Evolutionary conservation across 1,140 invertebrate species (phyloP), one percentile per base, ranked within the genome.

Genomic region (Lasioglossum albipes): DNA sequence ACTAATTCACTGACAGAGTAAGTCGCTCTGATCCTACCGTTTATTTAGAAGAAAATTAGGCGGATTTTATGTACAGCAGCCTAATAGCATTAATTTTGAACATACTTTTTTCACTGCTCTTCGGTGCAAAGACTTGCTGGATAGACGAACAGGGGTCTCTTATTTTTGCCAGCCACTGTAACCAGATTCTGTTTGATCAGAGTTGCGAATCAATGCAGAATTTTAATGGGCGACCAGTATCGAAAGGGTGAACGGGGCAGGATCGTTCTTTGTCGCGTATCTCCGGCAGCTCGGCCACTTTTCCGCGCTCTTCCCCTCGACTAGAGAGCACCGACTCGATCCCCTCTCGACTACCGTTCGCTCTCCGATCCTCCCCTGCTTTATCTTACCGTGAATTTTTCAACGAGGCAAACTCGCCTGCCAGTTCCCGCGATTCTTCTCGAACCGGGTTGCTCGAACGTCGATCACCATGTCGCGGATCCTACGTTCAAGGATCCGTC

Each of bases 351-450:
- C 49, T 76, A 22, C 22, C 68, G 41, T 66, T 75, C 62, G 74
- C 72, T 52, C 84, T 62, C 61, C 62, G 67, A 70, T 42, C 79
- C 49, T 52, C 6, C 59, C 6, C 59, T 12, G 66, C 72, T 79
- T 85, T 86, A 86, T 85, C 71, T 79, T 65, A 78, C 72, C 70
- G 83, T 82, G 75, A 86, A 86, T 86, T 85, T 86, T 75, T 80
- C 71, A 82, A 52, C 71, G 18, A 65, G 57, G 7, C 18, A 59
- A 75, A 62, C 68, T 79, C 72, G 62, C 75, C 78, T 41, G 57
- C 66, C 69, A 49, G 57, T 59, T n/a, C 45, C 22, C 49, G 36
- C 81, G 49, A 62, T n/a, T 72, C 36, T 59, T 31, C 69, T 66
- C 52, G 57, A 59, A 76, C 0, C 45, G 59, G 69, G 67, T 72